phyloP scores from a whole-genome alignment of 2,113 vertebrate species.

The Acrocephalus kingi region DNA sequence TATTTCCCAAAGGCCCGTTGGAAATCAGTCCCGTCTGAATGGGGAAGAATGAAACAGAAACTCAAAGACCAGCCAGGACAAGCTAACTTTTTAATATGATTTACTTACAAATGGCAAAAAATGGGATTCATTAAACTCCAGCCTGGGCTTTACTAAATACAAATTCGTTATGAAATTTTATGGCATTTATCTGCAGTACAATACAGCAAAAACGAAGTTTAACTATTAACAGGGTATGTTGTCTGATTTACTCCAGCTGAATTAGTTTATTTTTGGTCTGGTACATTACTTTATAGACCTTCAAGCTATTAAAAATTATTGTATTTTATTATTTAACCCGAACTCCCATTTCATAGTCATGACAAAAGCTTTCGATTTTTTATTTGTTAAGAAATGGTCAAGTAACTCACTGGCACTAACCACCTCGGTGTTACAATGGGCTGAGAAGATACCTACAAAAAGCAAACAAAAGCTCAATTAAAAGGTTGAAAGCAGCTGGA shows the following conservation, averaged over 20 bases:
- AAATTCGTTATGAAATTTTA: background rate
- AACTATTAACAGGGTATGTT: background rate
- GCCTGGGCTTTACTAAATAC: background rate
- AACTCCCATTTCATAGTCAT: background rate
- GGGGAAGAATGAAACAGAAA: background rate
- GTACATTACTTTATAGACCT: background rate
- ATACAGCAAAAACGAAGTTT: background rate
- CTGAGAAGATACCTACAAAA: conserved; percentile 77
- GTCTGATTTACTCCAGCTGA: background rate
- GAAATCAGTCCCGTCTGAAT: conserved; percentile 78
- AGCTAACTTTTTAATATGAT: background rate
- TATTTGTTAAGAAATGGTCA: background rate
- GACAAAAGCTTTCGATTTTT: background rate
- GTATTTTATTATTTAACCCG: background rate
- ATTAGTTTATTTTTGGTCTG: background rate
- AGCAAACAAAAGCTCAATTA: background rate
- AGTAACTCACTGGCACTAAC: conserved; percentile 86
- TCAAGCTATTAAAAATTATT: background rate
- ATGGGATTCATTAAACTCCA: background rate
- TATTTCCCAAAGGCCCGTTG: conserved; percentile 81
- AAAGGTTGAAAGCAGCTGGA: background rate
- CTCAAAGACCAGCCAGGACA: background rate
- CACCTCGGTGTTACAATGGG: conserved; percentile 85
- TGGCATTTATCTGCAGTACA: background rate
- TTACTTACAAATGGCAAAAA: background rate